Evolutionary conservation across 2,113 vertebrate genomes (phyloP).

Genomic region (Entelurus aequoreus): DNA sequence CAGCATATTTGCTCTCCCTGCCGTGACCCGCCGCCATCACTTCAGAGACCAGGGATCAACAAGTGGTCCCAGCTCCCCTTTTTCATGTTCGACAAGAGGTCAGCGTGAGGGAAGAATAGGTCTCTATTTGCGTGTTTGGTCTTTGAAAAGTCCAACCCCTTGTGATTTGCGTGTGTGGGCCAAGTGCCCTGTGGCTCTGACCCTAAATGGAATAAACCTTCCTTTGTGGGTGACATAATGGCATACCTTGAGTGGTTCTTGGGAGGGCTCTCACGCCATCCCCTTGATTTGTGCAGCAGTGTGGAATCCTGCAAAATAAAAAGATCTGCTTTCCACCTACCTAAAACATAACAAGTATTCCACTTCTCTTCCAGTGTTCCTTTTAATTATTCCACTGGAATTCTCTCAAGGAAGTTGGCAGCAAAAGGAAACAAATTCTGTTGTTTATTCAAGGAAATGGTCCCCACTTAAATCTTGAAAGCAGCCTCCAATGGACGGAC

Average conservation of each 20-base stretch:
- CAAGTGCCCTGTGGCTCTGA: conserved; percentile 49
- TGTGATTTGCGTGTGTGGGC: conserved; percentile 44
- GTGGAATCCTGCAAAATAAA: conserved; percentile 38
- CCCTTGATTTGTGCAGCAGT: conserved; percentile 33
- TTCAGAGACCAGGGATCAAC: conserved; percentile 36
- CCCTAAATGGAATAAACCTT: conserved; percentile 56
- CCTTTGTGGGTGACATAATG: conserved; percentile 67
- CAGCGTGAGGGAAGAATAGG: conserved; percentile 40
- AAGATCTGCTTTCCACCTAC: too few species aligned
- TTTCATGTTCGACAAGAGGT: conserved; percentile 39
- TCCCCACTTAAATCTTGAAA: conserved; percentile 35
- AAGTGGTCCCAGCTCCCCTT: conserved; percentile 38
- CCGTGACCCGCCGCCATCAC: conserved; percentile 19
- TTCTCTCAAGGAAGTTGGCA: conserved; percentile 48
- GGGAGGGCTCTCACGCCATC: conserved; percentile 39
- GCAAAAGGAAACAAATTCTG: conserved; percentile 43
- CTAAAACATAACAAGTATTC: conserved; percentile 30
- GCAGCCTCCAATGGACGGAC: conserved; percentile 37
- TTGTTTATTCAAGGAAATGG: conserved; percentile 60
- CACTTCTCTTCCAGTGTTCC: conserved; percentile 14
- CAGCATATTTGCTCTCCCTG: conserved; percentile 26
- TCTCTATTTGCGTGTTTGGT: conserved; percentile 38
- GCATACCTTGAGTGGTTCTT: conserved; percentile 58
- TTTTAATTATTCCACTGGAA: conserved; percentile 43
- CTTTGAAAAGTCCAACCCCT: conserved; percentile 25